Conservation (phyloP, 2,113 vertebrate genomes). For the Halichoerus grypus region DNA sequence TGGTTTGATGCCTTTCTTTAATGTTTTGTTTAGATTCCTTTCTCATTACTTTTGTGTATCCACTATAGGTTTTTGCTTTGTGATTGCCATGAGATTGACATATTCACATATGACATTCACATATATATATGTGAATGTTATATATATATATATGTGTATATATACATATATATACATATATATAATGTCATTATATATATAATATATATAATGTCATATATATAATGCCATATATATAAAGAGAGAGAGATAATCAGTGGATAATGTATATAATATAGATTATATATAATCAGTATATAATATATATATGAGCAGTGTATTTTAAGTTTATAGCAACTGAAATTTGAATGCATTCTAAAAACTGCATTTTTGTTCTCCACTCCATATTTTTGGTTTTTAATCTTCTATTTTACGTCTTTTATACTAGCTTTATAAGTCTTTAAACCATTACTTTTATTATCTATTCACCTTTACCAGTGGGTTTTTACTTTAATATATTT, state of each 20-base stretch:
- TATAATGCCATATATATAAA: no score
- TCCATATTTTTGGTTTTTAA: neutral
- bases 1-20: neutral
- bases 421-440: neutral
- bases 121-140: neutral
- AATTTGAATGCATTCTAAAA: neutral
- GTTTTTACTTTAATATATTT: neutral
- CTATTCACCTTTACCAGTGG: neutral
- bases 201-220: neutral
- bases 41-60: neutral
- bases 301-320: neutral
- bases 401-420: neutral
- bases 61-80: neutral
- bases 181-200: neutral
- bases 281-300: neutral
- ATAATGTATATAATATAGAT: neutral
- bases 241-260: no score
- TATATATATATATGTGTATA: no score
- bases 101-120: neutral
- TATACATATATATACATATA: neutral
- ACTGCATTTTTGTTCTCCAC: neutral
- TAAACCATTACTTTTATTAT: neutral
- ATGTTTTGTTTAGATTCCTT: neutral
- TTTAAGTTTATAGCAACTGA: neutral
- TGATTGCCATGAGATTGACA: neutral